These are phyloP conservation scores for Carcharodon carcharias DNA, from an alignment of 2,797 vertebrate genomes.

Conservation along the genomic window DNA sequence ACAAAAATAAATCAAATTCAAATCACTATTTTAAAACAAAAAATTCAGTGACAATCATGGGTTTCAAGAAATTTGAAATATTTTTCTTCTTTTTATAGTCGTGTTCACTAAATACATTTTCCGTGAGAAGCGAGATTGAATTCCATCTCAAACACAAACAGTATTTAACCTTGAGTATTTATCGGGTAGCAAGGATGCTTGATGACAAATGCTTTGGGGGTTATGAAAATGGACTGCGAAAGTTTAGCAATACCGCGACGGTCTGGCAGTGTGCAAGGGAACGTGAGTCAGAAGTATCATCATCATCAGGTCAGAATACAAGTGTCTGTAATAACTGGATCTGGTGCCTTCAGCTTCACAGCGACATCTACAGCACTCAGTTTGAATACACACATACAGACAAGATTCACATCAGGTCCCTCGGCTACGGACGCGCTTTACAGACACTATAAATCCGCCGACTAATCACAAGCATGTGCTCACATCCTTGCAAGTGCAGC, in stretches of 20 bases:
- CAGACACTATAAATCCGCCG: not conserved
- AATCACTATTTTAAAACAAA: not conserved
- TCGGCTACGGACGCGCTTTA: not conserved
- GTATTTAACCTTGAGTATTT: not conserved
- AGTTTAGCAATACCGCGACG: not conserved
- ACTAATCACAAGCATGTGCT: not conserved
- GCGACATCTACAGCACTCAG: conserved; percentile 4
- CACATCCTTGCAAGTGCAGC: not conserved
- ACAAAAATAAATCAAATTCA: not conserved
- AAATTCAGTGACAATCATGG: not conserved
- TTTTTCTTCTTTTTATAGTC: not conserved
- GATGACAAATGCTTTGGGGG: not conserved
- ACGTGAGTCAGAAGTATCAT: not conserved
- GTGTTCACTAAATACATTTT: not conserved
- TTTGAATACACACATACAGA: not conserved
- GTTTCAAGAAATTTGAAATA: not conserved
- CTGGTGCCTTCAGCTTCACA: not conserved
- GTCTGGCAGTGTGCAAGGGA: not conserved
- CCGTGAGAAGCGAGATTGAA: not conserved
- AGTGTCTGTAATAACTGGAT: not conserved
- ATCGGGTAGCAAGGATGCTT: not conserved
- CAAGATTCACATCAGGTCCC: not conserved
- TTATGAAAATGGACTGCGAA: not conserved
- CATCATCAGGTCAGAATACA: not conserved
- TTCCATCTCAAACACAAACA: not conserved